phyloP scores from a whole-genome alignment of 2,888 invertebrate genomes.

The Phrixothrix hirtus region DNA sequence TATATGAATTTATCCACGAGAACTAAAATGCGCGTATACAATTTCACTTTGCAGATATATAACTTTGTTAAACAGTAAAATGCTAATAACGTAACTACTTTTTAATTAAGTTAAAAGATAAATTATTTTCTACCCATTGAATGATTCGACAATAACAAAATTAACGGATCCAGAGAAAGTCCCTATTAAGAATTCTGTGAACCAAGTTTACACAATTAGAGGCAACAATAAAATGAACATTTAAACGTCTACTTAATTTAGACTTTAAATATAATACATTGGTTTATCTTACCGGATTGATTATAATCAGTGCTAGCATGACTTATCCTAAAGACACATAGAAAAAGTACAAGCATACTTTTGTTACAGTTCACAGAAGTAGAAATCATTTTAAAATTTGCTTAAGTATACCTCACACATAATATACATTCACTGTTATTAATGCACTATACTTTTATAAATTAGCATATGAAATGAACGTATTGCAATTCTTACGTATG shows the following conservation, averaged over 20 bases:
- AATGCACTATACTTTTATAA: neutral
- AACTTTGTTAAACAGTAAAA: too few species aligned
- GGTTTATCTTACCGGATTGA: slow-evolving; percentile 19
- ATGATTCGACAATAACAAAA: slow-evolving; percentile 13
- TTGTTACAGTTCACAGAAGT: slow-evolving; percentile 7
- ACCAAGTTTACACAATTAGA: slow-evolving; percentile 13
- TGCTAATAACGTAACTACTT: slow-evolving; percentile 18
- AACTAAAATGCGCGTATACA: too few species aligned
- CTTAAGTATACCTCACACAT: slow-evolving; percentile 4
- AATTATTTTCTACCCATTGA: slow-evolving; percentile 14
- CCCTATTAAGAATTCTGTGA: slow-evolving; percentile 10
- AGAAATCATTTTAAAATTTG: slow-evolving; percentile 14
- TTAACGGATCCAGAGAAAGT: slow-evolving; percentile 9
- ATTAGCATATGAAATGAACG: slow-evolving; percentile 4
- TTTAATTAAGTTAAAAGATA: slow-evolving; percentile 17
- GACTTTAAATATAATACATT: slow-evolving; percentile 1
- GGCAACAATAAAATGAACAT: slow-evolving; percentile 10
- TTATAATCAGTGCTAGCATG: slow-evolving; percentile 15
- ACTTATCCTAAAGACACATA: slow-evolving; percentile 19
- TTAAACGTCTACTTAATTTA: neutral
- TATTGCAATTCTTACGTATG: slow-evolving; percentile 9
- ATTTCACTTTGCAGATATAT: too few species aligned
- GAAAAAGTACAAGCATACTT: slow-evolving; percentile 12
- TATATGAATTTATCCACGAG: too few species aligned
- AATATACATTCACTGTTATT: neutral